phyloP scores from a whole-genome alignment of 2,888 invertebrate genomes.

The Tricholauxania praeusta region DNA sequence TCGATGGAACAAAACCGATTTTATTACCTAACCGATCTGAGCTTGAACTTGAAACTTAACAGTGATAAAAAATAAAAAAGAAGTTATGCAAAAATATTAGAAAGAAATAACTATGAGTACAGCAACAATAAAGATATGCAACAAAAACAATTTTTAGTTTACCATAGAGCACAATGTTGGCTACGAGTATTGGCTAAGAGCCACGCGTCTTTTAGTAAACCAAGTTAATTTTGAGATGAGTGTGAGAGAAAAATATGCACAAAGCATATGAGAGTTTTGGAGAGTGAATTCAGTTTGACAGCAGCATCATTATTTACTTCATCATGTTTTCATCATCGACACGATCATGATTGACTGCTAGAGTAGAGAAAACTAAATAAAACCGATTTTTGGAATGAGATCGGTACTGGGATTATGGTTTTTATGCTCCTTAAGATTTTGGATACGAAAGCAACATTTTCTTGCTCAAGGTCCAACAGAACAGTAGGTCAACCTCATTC shows the following conservation, averaged over 20 bases:
- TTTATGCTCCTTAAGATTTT: no score
- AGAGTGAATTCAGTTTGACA: neutral
- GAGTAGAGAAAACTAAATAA: no score
- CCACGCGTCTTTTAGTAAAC: neutral
- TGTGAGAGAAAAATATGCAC: neutral
- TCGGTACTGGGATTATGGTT: no score
- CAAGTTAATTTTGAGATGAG: neutral
- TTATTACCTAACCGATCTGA: constrained; percentile 5
- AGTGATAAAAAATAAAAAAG: neutral
- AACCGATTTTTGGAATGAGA: no score
- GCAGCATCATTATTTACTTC: neutral
- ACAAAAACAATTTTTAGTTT: neutral
- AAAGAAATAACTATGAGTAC: neutral
- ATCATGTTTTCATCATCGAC: neutral
- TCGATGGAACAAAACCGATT: neutral
- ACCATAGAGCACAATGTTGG: neutral
- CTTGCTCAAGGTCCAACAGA: no score
- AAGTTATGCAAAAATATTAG: constrained; percentile 22
- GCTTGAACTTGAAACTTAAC: constrained; percentile 32
- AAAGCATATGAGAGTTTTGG: neutral
- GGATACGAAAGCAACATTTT: no score
- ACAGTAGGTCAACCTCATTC: no score
- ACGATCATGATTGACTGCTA: neutral
- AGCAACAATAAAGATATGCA: neutral
- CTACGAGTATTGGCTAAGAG: constrained; percentile 3